Percentiles rank a stretch among this genome's conserved stretches.
phyloP scores from a whole-genome alignment of 2,113 vertebrate species.

The Dasyprocta punctata region DNA sequence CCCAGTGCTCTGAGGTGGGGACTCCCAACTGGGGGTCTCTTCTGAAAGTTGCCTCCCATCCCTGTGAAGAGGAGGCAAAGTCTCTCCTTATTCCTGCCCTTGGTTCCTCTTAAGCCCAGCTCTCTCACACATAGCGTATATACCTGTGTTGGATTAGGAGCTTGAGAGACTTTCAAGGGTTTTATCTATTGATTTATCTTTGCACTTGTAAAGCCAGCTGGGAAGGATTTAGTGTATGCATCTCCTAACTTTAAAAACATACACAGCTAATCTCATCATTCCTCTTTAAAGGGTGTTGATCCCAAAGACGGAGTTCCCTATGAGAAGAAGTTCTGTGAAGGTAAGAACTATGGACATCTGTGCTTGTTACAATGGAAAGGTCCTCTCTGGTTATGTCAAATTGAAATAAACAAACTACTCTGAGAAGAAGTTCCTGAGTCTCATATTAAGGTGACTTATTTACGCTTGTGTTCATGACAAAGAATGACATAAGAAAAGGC shows the following conservation, averaged over 20 bases:
- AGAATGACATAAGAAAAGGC: background rate
- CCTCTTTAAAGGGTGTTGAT: conserved; percentile 86
- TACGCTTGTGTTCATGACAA: background rate
- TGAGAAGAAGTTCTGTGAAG: conserved; percentile 90
- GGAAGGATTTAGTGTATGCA: background rate
- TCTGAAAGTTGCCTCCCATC: background rate
- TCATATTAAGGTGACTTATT: background rate
- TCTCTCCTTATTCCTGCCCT: background rate
- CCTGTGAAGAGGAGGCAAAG: background rate
- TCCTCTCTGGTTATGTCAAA: background rate
- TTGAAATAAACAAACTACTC: background rate
- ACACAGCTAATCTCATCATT: conserved; percentile 52
- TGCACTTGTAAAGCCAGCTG: conserved; percentile 26
- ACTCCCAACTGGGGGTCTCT: background rate
- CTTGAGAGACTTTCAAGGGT: background rate
- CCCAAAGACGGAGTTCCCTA: conserved; percentile 87
- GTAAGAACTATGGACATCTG: conserved; percentile 69
- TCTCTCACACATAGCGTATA: background rate
- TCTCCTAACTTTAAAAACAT: conserved; percentile 48
- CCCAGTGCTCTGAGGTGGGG: too few species aligned
- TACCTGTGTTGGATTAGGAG: background rate
- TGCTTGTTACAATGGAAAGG: background rate
- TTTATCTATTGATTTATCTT: conserved; percentile 24
- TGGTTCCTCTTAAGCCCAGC: background rate
- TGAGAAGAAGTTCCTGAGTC: background rate